Base-by-base conservation (phyloP, 2,113 vertebrate species). In the Pituophis catenifer region DNA sequence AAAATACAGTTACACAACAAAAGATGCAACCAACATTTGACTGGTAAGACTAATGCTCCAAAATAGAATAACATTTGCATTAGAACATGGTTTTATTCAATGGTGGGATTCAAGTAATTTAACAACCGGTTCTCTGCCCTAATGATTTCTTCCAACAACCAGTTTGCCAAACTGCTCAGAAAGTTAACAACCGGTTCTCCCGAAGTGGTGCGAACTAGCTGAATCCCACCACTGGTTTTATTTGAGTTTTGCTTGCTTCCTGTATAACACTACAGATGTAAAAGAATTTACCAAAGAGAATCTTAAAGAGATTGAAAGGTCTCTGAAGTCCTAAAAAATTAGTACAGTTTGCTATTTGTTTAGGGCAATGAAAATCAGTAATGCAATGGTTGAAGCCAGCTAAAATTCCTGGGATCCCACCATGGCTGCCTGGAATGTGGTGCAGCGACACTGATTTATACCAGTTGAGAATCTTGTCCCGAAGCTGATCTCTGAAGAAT, bases 211-310 rank as follows among this genome's bases (percentile, higher is more conserved):
- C 38, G 38, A 44, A 44, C 38, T 44, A 2, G 38, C 38, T 44
- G 38, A 44, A 44, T 44, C 38, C 38, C 38, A 44, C 38, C 38
- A 44, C 38, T 86, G 91, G 38, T 29, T 87, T 90, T 58, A 75
- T 54, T 95, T 96, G 26, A 48, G 0, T 59, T 95, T 94, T 94
- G 52, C 75, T 7, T 17, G 7, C 58, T 91, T 86, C 23, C 48
- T 94, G 93, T 44, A 94, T 88, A 81, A 57, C 58, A 0, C 85
- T 70, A 90, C 23, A 81, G 19, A 1, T 91, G 88, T 92, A 93
- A 75, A 94, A 95, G 91, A 50, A 38, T 88, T 94, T 96, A 95
- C 95, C 92, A 91, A 91, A 87, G 75, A 15, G 58, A 92, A 95
- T 92, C 94, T 86, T 86, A 86, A 86, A 55, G 19, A 17, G 19